A percentile compares a stretch with the other conserved stretches of the same genome.
These are phyloP conservation scores for Choristoneura rosaceana DNA, from an alignment of 2,888 invertebrate species.

Conservation along the genomic window DNA sequence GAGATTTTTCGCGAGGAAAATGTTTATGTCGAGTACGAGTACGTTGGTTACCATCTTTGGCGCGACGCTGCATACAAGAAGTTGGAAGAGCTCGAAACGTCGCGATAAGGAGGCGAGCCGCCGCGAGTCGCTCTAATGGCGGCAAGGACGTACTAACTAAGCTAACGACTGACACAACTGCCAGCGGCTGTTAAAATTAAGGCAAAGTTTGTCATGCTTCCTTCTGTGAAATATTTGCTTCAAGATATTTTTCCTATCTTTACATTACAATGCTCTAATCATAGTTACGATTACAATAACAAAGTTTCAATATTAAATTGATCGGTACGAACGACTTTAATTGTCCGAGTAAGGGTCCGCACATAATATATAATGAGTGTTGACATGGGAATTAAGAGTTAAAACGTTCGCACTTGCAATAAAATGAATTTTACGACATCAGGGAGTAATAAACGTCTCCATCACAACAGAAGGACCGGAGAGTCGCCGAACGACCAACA, in stretches of 20 bases:
- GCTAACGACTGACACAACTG: slow-evolving; percentile 68
- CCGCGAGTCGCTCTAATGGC: slow-evolving; percentile 59
- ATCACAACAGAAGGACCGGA: slow-evolving; percentile 63
- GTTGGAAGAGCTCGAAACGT: slow-evolving; percentile 53
- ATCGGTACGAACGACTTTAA: slow-evolving; percentile 12
- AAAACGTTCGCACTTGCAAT: slow-evolving; percentile 60
- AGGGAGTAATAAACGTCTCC: slow-evolving; percentile 63
- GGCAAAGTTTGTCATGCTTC: slow-evolving; percentile 40
- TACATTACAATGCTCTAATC: background rate
- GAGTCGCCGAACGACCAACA: slow-evolving; percentile 62
- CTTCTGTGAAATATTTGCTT: slow-evolving; percentile 12
- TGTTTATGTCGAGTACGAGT: slow-evolving; percentile 39
- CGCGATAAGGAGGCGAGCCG: slow-evolving; percentile 56
- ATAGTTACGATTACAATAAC: background rate
- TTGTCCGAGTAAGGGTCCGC: slow-evolving; percentile 36
- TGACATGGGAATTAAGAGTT: slow-evolving; percentile 38
- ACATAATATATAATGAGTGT: slow-evolving; percentile 38
- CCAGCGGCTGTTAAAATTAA: slow-evolving; percentile 57
- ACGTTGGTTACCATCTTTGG: slow-evolving; percentile 45
- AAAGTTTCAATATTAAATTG: background rate
- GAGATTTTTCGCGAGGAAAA: slow-evolving; percentile 28
- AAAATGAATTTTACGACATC: slow-evolving; percentile 65
- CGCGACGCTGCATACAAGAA: slow-evolving; percentile 53
- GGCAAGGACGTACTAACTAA: slow-evolving; percentile 57
- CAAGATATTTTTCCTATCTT: background rate